Conservation (phyloP, 2,888 invertebrate species). For the Agapostemon virescens region DNA sequence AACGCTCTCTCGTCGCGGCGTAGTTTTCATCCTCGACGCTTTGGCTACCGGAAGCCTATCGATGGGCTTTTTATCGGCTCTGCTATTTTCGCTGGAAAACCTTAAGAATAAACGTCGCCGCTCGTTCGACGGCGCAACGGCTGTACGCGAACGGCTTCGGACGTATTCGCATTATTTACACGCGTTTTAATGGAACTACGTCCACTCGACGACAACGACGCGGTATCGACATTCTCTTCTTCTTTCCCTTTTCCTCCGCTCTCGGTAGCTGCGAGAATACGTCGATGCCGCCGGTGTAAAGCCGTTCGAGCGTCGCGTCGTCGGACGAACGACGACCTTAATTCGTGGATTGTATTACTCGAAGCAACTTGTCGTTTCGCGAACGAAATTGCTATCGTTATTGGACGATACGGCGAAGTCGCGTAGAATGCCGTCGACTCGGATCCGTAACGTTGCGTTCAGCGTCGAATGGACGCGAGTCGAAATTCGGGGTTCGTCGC, state of each 20-base stretch:
- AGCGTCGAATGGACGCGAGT: too few relatives aligned
- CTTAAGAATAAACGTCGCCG: background rate
- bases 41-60: background rate
- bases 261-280: background rate
- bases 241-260: background rate
- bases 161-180: slow-evolving; percentile 5
- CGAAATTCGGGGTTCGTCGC: too few relatives aligned
- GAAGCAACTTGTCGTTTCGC: too few relatives aligned
- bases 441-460: too few relatives aligned
- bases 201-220: background rate
- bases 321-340: background rate
- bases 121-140: background rate
- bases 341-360: background rate
- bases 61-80: background rate
- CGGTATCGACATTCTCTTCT: background rate
- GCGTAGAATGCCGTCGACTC: too few relatives aligned
- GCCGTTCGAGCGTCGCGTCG: background rate
- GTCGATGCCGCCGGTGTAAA: background rate
- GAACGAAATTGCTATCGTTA: too few relatives aligned
- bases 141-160: background rate
- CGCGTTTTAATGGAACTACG: background rate
- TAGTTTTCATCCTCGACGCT: background rate
- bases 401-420: too few relatives aligned
- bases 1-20: background rate
- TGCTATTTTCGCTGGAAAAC: too few relatives aligned